These are phyloP conservation scores for Perodicticus potto DNA, from an alignment of 2,797 vertebrate species.

Conservation along the genomic window DNA sequence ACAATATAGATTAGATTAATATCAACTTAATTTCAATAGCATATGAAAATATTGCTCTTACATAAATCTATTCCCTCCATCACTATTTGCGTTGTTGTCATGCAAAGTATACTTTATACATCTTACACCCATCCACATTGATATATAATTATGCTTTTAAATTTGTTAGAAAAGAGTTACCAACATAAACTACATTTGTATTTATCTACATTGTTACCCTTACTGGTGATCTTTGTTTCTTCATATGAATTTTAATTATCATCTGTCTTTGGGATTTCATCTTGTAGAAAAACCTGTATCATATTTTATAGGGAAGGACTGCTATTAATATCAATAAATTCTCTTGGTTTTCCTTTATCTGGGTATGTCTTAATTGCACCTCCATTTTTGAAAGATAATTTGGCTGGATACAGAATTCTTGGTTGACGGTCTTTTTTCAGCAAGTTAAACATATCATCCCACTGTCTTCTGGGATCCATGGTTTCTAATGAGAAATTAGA, in stretches of 20 bases:
- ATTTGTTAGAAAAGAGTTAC: background rate
- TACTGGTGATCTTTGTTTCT: background rate
- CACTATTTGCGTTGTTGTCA: background rate
- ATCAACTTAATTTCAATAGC: slow-evolving; percentile 11
- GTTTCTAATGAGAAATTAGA: background rate
- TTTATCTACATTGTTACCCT: background rate
- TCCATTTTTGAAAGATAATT: background rate
- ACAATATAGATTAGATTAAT: background rate
- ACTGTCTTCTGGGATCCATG: background rate
- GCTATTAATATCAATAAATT: background rate
- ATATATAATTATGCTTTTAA: background rate
- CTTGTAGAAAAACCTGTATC: background rate
- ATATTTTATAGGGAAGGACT: background rate
- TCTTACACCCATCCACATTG: background rate
- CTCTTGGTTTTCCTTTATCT: background rate
- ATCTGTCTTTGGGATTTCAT: background rate
- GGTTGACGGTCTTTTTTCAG: background rate
- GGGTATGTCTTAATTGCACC: background rate
- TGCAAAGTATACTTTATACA: background rate
- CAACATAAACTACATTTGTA: background rate
- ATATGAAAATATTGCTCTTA: background rate
- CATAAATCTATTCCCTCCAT: background rate
- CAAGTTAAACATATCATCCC: background rate
- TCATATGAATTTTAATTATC: background rate
- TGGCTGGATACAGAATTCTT: background rate